Conservation (phyloP, 92 coral and sea anemone genomes). For the Epizoanthus illoricatus region DNA sequence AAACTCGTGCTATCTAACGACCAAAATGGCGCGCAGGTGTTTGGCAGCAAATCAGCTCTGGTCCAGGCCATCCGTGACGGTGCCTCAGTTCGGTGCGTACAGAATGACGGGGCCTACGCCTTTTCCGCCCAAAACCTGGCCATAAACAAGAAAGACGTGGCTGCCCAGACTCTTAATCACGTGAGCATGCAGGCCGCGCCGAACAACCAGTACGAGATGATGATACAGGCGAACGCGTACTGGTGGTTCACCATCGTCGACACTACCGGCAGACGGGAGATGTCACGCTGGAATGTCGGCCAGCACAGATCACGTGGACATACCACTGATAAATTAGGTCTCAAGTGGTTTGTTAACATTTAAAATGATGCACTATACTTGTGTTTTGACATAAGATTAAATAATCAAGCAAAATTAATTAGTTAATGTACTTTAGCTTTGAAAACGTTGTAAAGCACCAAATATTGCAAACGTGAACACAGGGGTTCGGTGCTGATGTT, state of each 20-base stretch:
- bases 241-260: constrained; percentile 90
- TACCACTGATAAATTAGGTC: constrained; percentile 55
- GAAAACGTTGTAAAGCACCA: too few relatives aligned
- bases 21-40: constrained; percentile 46
- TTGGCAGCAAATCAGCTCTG: constrained; percentile 53
- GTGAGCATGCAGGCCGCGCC: constrained; percentile 69
- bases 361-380: not conserved
- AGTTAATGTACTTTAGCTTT: too few relatives aligned
- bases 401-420: too few relatives aligned
- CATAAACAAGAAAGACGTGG: constrained; percentile 59
- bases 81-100: constrained; percentile 77
- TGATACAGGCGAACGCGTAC: constrained; percentile 68
- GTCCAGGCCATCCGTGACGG: constrained; percentile 68
- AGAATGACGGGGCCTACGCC: constrained; percentile 57
- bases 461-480: too few relatives aligned
- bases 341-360: constrained; percentile 77
- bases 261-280: constrained; percentile 70
- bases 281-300: constrained; percentile 88
- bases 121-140: constrained; percentile 73
- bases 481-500: too few relatives aligned
- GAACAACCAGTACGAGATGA: constrained; percentile 49
- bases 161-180: constrained; percentile 65
- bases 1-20: constrained; percentile 45
- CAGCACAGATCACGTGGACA: constrained; percentile 63
- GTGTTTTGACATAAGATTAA: too few relatives aligned